Evolutionary conservation across 2,797 vertebrate species (phyloP), one percentile per base, ranked within the genome.

Genomic region (Poecilia gillii): DNA sequence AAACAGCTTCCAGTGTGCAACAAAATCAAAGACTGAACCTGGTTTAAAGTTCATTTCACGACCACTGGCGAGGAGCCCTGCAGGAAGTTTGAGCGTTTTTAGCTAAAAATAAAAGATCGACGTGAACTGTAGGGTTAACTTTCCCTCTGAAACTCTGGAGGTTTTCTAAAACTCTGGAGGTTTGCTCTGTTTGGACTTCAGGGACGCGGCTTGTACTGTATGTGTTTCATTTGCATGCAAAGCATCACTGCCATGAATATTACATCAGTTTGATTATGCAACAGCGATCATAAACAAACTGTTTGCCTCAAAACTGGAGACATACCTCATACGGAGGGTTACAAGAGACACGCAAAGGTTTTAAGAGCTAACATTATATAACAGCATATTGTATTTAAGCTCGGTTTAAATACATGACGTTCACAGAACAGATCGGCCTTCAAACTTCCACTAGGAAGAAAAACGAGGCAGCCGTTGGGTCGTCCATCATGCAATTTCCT

Each of bases 401-500:
- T 16, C 9, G 1, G 36, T 4, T 41, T 41, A 66, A 66, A 39
- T n/a, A 25, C 39, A 71, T 14, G 41, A 45, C n/a, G 68, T 41
- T 41, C 39, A 41, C 36, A 4, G 23, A 66, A 85, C 70, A 73
- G 72, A 81, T 74, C 43, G 20, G 70, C 33, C 84, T 14, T 86
- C 83, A 82, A 82, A 4, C 31, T 76, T 75, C 80, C 71, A 39
- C 78, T 4, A 76, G 83, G 68, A 68, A 66, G 47, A n/a, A 5
- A 43, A 57, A 53, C 25, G 68, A 73, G 64, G 75, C 75, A 84
- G 75, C 78, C 81, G 28, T 16, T 72, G 79, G 77, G 76, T 87
- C 80, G 41, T 86, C 74, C 82, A 81, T 87, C 76, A 78, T 73
- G 43, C 72, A 2, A 78, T 70, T 47, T 87, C 49, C 72, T 53